A percentile compares a stretch with the other conserved stretches of the same genome.
These are phyloP conservation scores for Drosophila rufa DNA, from an alignment of 1,140 invertebrate genomes.

Conservation along the genomic window DNA sequence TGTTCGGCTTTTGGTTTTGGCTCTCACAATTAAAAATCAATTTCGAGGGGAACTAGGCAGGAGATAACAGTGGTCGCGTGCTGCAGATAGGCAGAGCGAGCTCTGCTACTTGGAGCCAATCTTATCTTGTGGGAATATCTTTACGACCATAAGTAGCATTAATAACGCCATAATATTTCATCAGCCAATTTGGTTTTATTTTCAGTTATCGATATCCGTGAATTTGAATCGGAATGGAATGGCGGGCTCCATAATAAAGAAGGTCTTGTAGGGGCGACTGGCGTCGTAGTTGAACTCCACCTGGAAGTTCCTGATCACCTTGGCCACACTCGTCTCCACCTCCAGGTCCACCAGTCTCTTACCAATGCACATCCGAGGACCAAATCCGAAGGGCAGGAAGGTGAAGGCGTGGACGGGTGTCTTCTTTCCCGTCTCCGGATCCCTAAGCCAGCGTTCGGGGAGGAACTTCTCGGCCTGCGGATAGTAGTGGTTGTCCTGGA, in stretches of 20 bases:
- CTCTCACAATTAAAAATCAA: conserved; percentile 33
- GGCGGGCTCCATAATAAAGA: conserved; percentile 46
- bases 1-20: conserved; percentile 42
- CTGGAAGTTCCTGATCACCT: conserved; percentile 87
- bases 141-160: background rate
- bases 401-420: conserved; percentile 42
- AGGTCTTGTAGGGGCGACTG: conserved; percentile 41
- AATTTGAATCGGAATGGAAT: conserved; percentile 70
- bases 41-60: background rate
- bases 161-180: background rate
- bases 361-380: conserved; percentile 86
- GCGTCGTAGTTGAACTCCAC: conserved; percentile 85
- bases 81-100: background rate
- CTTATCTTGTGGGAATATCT: conserved; percentile 12
- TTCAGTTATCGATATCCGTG: conserved; percentile 33
- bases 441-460: conserved; percentile 91
- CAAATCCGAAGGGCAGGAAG: conserved; percentile 87
- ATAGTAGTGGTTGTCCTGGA: conserved; percentile 86
- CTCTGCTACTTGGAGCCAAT: background rate
- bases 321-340: conserved; percentile 87
- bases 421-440: conserved; percentile 63
- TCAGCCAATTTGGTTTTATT: conserved; percentile 10
- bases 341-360: conserved; percentile 90
- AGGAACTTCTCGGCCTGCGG: conserved; percentile 88
- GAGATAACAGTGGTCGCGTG: conserved; percentile 18